Evolutionary conservation across 2,888 invertebrate genomes (phyloP).

Genomic region (Andrena chrysosceles): DNA sequence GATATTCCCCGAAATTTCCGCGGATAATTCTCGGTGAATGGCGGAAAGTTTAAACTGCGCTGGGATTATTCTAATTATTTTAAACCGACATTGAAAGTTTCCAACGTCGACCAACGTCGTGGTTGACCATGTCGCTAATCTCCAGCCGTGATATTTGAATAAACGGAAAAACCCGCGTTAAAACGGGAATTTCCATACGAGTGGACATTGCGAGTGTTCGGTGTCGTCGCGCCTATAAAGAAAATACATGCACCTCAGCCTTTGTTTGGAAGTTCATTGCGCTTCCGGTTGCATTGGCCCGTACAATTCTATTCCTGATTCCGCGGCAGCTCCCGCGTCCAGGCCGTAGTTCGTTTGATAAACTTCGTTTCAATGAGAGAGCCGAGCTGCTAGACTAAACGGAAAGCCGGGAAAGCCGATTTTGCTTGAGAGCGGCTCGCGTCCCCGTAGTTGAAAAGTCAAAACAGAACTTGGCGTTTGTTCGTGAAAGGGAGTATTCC

Average conservation of each 20-base stretch:
- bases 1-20: constrained; percentile 6
- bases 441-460: constrained; percentile 17
- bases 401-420: constrained; percentile 42
- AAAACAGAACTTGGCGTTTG: constrained; percentile 39
- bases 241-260: not conserved
- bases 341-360: constrained; percentile 32
- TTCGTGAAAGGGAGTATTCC: constrained; percentile 6
- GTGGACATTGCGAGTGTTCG: not conserved
- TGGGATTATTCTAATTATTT: not conserved
- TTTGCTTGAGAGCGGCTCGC: constrained; percentile 10
- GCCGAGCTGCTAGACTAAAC: constrained; percentile 20
- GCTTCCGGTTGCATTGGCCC: constrained; percentile 26
- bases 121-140: not conserved
- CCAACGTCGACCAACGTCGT: not conserved
- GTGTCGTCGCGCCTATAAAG: constrained; percentile 1
- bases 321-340: constrained; percentile 18
- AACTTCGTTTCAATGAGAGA: constrained; percentile 29
- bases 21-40: not conserved
- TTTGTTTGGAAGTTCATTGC: constrained; percentile 30
- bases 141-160: not conserved
- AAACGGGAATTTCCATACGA: not conserved
- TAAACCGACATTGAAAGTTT: not conserved
- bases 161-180: not conserved
- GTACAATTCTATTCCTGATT: constrained; percentile 48
- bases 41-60: not conserved